Evolutionary conservation across 2,797 vertebrate genomes (phyloP).

Genomic region (Micromesistius poutassou): DNA sequence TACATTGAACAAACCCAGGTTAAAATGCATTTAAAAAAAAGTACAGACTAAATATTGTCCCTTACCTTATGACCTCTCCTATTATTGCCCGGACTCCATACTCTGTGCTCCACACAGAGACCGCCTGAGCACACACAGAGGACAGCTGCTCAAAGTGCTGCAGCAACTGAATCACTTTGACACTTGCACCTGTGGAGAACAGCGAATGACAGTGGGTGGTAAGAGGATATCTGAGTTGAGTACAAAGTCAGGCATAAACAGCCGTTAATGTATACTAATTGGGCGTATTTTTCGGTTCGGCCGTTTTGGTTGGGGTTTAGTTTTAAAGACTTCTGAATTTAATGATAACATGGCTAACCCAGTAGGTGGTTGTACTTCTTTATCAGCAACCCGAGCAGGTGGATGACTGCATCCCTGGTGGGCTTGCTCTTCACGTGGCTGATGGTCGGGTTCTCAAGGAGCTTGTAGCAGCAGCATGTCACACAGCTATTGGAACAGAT

Average conservation of each 20-base stretch:
- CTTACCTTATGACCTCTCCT: constrained; percentile 89
- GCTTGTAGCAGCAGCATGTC: constrained; percentile 89
- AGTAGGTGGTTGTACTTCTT: constrained; percentile 87
- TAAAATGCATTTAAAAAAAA: not conserved
- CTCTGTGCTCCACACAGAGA: constrained; percentile 87
- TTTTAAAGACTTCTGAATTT: not conserved
- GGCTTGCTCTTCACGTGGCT: constrained; percentile 83
- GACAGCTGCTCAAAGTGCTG: constrained; percentile 94
- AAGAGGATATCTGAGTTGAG: not conserved
- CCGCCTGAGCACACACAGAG: constrained; percentile 84
- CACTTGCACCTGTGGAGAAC: constrained; percentile 79
- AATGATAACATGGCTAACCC: constrained; percentile 72
- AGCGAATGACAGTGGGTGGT: not conserved
- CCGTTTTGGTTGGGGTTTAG: not conserved
- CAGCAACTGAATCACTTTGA: constrained; percentile 91
- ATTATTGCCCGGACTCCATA: constrained; percentile 86
- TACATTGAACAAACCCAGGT: not conserved
- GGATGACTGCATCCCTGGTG: constrained; percentile 82
- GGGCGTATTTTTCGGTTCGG: not conserved
- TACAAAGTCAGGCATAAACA: not conserved
- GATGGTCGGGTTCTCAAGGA: constrained; percentile 89
- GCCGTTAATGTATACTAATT: not conserved
- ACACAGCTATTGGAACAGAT: constrained; percentile 75
- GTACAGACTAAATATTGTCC: not conserved
- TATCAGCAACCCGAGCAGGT: constrained; percentile 84